These are phyloP conservation scores for Vultur gryphus DNA, from an alignment of 2,797 vertebrate species.

Conservation along the genomic window DNA sequence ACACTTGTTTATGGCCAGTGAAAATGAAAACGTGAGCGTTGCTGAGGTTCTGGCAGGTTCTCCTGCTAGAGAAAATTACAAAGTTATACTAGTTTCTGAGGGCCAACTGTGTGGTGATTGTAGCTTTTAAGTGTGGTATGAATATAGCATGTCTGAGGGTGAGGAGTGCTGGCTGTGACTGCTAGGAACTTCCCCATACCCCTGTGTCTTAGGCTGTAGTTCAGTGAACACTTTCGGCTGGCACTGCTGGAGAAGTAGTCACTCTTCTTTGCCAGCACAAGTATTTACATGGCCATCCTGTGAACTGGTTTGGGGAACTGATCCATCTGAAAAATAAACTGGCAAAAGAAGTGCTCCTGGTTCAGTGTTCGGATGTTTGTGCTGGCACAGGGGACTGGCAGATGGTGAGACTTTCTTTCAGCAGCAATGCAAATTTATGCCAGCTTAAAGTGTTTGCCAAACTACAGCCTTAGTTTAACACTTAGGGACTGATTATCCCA, in stretches of 20 bases:
- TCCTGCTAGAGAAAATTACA: background rate
- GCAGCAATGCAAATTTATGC: conserved; percentile 57
- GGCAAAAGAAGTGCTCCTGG: conserved; percentile 49
- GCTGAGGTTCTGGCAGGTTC: background rate
- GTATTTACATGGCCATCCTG: conserved; percentile 54
- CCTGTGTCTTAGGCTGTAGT: background rate
- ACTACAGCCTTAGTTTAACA: conserved; percentile 31
- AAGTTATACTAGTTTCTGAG: background rate
- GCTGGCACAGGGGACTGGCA: conserved; percentile 45
- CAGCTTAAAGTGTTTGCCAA: conserved; percentile 52
- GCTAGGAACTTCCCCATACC: background rate
- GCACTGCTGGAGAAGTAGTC: background rate
- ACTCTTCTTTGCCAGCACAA: conserved; percentile 13
- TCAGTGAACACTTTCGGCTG: background rate
- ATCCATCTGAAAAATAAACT: conserved; percentile 53
- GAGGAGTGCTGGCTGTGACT: background rate
- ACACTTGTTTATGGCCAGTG: background rate
- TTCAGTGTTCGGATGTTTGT: conserved; percentile 59
- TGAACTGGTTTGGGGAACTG: conserved; percentile 50
- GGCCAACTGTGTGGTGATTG: background rate
- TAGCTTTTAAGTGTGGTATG: background rate
- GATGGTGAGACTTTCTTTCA: conserved; percentile 62
- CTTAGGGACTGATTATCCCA: background rate
- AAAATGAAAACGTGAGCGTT: background rate
- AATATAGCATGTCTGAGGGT: background rate